phyloP scores from a whole-genome alignment of 2,113 vertebrate species.

The Nothoprocta pentlandii region DNA sequence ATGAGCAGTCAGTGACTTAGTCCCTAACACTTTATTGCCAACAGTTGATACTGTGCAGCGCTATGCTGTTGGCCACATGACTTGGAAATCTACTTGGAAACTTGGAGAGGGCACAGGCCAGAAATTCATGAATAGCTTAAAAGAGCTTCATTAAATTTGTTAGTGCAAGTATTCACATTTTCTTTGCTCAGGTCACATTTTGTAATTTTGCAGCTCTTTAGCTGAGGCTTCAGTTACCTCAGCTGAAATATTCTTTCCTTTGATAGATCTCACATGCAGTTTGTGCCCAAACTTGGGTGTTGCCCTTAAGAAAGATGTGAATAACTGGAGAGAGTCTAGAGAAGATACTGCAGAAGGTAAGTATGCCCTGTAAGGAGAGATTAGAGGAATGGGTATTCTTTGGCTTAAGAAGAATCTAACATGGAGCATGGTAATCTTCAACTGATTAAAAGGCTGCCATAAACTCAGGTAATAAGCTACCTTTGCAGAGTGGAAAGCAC shows the following conservation, averaged over 20 bases:
- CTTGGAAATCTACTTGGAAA: neutral
- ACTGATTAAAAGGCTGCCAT: neutral
- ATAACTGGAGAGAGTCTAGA: neutral
- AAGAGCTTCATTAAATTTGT: neutral
- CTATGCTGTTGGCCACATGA: neutral
- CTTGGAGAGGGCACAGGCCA: neutral
- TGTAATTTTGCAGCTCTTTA: neutral
- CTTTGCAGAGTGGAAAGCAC: neutral
- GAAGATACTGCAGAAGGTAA: neutral
- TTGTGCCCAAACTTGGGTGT: neutral
- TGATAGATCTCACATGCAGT: neutral
- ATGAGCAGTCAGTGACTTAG: neutral
- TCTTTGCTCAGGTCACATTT: neutral
- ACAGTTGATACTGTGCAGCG: rapidly evolving
- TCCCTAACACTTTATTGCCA: rapidly evolving
- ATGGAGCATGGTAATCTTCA: neutral
- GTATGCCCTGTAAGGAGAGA: neutral
- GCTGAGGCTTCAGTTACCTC: neutral
- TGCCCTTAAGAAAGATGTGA: neutral
- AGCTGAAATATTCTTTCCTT: neutral
- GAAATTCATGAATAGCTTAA: neutral
- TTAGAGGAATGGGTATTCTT: neutral
- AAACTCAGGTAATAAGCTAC: neutral
- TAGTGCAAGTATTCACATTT: neutral
- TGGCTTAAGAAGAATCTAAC: neutral